Evolutionary conservation across 1,140 invertebrate species (phyloP).

Genomic region (Drosophila saltans): DNA sequence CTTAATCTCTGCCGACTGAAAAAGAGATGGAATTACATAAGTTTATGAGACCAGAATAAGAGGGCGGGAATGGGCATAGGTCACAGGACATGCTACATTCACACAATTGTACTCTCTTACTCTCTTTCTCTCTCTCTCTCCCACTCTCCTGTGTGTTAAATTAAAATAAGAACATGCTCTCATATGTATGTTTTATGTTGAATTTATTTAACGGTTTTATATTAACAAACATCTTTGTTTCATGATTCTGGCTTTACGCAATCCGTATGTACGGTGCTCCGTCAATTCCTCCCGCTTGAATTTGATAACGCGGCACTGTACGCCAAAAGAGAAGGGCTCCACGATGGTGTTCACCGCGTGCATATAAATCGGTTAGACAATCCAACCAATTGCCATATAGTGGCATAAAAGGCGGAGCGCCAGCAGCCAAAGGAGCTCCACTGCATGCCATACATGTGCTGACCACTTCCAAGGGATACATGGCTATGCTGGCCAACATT

Average conservation of each 20-base stretch:
- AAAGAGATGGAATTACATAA: constrained; percentile 22
- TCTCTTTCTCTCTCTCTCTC: no score
- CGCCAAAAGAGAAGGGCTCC: constrained; percentile 55
- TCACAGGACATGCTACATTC: background rate
- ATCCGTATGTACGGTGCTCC: background rate
- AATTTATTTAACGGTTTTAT: background rate
- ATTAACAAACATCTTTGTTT: background rate
- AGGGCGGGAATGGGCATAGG: background rate
- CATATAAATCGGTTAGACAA: constrained; percentile 48
- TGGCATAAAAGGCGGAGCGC: constrained; percentile 57
- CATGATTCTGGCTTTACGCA: background rate
- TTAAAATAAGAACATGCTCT: constrained; percentile 48
- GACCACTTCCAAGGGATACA: constrained; percentile 55
- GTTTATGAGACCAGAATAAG: background rate
- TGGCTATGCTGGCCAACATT: constrained; percentile 21
- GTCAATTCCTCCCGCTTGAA: background rate
- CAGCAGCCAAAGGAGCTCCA: constrained; percentile 45
- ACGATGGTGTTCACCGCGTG: constrained; percentile 50
- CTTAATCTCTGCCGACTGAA: constrained; percentile 76
- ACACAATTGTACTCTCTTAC: background rate
- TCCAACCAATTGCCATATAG: constrained; percentile 56
- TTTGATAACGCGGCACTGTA: constrained; percentile 36
- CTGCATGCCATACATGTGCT: constrained; percentile 55
- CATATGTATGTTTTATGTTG: background rate
- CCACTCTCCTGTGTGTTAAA: constrained; percentile 4